Evolutionary conservation across 2,113 vertebrate genomes (phyloP).

Genomic region (Rhineura floridana): DNA sequence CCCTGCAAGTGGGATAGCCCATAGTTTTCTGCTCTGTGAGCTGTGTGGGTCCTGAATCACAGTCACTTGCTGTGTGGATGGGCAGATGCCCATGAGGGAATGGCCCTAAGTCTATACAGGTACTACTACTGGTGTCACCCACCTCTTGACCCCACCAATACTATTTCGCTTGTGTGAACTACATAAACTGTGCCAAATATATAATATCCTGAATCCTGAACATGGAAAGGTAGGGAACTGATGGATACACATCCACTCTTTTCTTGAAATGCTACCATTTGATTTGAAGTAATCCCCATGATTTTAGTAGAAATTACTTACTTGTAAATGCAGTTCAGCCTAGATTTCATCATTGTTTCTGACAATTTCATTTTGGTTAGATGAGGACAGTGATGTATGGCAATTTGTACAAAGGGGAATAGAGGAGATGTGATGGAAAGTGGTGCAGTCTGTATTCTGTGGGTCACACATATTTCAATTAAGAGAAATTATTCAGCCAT

Average conservation of each 20-base stretch:
- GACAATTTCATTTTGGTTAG: neutral
- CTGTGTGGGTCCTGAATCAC: too few species aligned
- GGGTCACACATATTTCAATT: neutral
- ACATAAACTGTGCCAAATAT: neutral
- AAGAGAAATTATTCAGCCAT: neutral
- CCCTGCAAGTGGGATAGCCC: neutral
- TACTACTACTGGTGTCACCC: neutral
- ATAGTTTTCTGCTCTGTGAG: neutral
- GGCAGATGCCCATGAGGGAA: neutral
- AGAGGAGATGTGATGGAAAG: neutral
- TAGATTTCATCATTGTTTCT: conserved; percentile 2
- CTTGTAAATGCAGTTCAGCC: neutral
- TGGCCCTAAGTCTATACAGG: neutral
- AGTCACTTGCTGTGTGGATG: neutral
- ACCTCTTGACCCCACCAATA: neutral
- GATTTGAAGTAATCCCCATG: neutral
- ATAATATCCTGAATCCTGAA: neutral
- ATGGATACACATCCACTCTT: neutral
- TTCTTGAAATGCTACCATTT: neutral
- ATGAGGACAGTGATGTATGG: neutral
- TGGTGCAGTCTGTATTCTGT: neutral
- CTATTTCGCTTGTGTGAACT: neutral
- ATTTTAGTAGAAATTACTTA: neutral
- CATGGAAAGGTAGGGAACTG: neutral
- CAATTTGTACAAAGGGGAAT: neutral